These are phyloP conservation scores for Pseudomyrmex sp. DNA, from an alignment of 1,140 invertebrate species.

Conservation along the genomic window DNA sequence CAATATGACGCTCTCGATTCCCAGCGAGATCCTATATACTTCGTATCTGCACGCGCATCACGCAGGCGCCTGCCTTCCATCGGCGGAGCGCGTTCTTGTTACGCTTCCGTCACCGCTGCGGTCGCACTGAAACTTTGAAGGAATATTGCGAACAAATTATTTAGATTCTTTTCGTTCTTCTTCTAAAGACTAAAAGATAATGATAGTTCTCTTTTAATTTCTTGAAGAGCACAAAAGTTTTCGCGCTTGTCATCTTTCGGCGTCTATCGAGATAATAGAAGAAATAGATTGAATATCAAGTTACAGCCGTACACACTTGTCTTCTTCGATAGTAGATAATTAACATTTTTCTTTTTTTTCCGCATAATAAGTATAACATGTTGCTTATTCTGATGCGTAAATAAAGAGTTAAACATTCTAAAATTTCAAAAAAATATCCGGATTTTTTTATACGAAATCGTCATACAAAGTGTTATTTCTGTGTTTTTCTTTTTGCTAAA, in stretches of 20 bases:
- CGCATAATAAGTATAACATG: not conserved
- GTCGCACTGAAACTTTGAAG: too few relatives aligned
- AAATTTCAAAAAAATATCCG: too few relatives aligned
- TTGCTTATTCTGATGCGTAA: not conserved
- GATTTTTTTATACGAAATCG: not conserved
- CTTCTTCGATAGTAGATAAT: constrained; percentile 3
- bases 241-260: too few relatives aligned
- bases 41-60: constrained; percentile 34
- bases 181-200: not conserved
- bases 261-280: not conserved
- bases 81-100: not conserved
- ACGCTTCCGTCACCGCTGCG: constrained; percentile 3
- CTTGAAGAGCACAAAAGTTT: not conserved
- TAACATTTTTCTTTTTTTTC: not conserved
- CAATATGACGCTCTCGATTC: constrained; percentile 63
- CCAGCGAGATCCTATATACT: constrained; percentile 65
- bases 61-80: constrained; percentile 58
- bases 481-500: not conserved
- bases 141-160: too few relatives aligned
- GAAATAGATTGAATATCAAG: not conserved
- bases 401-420: not conserved
- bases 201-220: not conserved
- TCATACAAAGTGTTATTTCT: not conserved
- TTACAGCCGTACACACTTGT: not conserved
- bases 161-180: too few relatives aligned